Conservation (phyloP, 2,797 vertebrate species). For the Typhlichthys eigenmanni region DNA sequence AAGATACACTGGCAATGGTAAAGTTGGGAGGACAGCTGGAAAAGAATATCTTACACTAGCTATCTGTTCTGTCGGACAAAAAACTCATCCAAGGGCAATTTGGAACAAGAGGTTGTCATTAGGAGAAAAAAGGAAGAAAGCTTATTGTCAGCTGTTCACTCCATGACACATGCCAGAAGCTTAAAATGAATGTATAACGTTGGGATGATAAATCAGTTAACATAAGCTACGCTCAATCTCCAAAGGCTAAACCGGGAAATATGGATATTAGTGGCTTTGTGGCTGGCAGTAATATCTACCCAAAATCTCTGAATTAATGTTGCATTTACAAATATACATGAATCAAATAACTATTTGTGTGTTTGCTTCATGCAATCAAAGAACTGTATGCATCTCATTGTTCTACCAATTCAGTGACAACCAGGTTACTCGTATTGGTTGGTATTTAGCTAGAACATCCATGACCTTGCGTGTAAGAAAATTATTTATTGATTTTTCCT, state of each 20-base stretch:
- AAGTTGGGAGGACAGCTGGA: not conserved
- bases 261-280: slow-evolving; percentile 57
- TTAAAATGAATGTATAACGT: slow-evolving; percentile 42
- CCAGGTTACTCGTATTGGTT: slow-evolving; percentile 9
- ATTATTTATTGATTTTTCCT: slow-evolving; percentile 51
- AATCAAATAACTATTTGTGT: slow-evolving; percentile 9
- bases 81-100: slow-evolving; percentile 11
- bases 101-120: slow-evolving; percentile 27
- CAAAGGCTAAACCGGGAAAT: slow-evolving; percentile 48
- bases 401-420: not conserved
- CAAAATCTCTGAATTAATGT: no score
- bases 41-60: not conserved
- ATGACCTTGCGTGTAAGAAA: slow-evolving; percentile 48
- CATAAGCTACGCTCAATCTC: slow-evolving; percentile 43
- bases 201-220: slow-evolving; percentile 49
- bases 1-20: not conserved
- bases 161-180: slow-evolving; percentile 33
- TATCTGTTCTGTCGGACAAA: not conserved
- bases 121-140: slow-evolving; percentile 19
- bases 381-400: not conserved
- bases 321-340: not conserved
- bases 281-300: slow-evolving; percentile 14
- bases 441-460: slow-evolving; percentile 29
- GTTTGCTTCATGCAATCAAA: not conserved
- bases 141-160: slow-evolving; percentile 50